Evolutionary conservation across 2,888 invertebrate genomes (phyloP).

Genomic region (Nipponacmea schrenckii): DNA sequence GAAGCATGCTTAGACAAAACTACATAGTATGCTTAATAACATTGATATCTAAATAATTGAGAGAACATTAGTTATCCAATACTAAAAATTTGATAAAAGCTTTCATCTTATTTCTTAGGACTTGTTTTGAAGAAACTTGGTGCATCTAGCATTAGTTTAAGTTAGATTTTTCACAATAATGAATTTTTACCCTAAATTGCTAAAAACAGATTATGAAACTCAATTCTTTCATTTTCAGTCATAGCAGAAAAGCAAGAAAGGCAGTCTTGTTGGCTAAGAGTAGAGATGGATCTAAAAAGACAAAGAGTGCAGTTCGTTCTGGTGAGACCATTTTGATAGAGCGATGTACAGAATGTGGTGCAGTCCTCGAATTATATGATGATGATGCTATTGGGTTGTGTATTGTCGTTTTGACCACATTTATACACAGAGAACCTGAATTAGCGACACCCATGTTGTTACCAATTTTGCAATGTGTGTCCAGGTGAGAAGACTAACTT

Average conservation of each 20-base stretch:
- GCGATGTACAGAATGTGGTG: constrained; percentile 88
- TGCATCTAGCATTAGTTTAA: no score
- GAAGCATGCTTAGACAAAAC: no score
- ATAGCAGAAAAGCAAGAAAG: constrained; percentile 51
- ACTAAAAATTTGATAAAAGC: no score
- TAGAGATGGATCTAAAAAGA: constrained; percentile 42
- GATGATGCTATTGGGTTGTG: constrained; percentile 96
- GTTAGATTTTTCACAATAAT: no score
- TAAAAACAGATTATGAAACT: no score
- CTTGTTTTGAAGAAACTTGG: no score
- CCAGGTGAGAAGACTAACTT: constrained; percentile 75
- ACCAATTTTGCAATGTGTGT: constrained; percentile 87
- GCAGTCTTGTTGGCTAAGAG: constrained; percentile 54
- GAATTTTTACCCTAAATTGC: no score
- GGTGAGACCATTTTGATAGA: constrained; percentile 63
- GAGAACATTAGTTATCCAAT: no score
- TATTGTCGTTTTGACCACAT: constrained; percentile 92
- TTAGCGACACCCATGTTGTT: constrained; percentile 92
- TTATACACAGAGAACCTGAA: constrained; percentile 94
- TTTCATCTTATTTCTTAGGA: no score
- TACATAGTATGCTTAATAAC: no score
- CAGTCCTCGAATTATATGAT: constrained; percentile 78
- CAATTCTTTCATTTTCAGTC: constrained; percentile 10
- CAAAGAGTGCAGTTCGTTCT: constrained; percentile 35
- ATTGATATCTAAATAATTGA: no score